These are phyloP conservation scores for Rachycentron canadum DNA, from an alignment of 2,797 vertebrate species.

Conservation along the genomic window DNA sequence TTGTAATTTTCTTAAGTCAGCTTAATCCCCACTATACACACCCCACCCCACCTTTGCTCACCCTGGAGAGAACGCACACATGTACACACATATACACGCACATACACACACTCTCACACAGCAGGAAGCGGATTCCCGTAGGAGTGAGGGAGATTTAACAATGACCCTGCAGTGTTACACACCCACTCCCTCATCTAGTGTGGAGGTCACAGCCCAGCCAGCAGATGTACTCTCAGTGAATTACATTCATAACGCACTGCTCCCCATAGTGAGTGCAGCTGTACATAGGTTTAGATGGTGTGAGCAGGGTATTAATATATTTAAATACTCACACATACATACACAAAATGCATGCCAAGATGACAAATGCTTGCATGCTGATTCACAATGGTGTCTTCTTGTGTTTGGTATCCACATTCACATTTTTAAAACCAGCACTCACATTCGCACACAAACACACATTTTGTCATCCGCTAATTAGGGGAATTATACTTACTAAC, in stretches of 20 bases:
- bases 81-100: conserved; percentile 25
- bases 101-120: conserved; percentile 70
- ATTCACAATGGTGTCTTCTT: not conserved
- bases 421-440: conserved; percentile 13
- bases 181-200: conserved; percentile 80
- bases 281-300: conserved; percentile 64
- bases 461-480: conserved; percentile 51
- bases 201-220: conserved; percentile 85
- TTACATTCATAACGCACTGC: conserved; percentile 81
- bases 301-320: conserved; percentile 47
- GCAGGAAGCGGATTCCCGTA: conserved; percentile 83
- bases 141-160: conserved; percentile 86
- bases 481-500: conserved; percentile 33
- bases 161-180: conserved; percentile 85
- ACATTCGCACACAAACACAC: conserved; percentile 15
- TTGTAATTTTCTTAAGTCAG: conserved; percentile 87
- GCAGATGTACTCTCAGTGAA: conserved; percentile 83
- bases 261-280: conserved; percentile 77
- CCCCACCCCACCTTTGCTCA: conserved; percentile 75
- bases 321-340: conserved; percentile 35
- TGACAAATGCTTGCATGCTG: not conserved
- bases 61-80: conserved; percentile 70
- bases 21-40: conserved; percentile 78
- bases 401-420: conserved; percentile 1
- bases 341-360: conserved; percentile 1